These are phyloP conservation scores for Apodemus agrarius DNA, from an alignment of 2,797 vertebrate genomes.

Conservation along the genomic window DNA sequence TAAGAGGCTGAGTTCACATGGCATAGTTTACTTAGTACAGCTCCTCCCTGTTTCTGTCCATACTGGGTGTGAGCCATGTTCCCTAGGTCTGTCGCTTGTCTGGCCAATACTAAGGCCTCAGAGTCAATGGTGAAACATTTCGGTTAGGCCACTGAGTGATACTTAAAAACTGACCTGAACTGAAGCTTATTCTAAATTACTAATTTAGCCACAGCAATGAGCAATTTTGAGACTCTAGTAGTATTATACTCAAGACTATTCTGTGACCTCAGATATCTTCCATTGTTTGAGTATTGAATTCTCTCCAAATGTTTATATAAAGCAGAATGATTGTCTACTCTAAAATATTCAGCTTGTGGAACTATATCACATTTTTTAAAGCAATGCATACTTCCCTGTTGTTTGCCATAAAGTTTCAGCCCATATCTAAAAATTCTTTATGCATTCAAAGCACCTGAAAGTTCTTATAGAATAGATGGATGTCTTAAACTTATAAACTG, in stretches of 20 bases:
- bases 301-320: constrained; percentile 10
- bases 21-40: neutral
- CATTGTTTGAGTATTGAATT: neutral
- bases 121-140: neutral
- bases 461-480: neutral
- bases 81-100: neutral
- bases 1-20: constrained; percentile 6
- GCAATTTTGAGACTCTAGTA: neutral
- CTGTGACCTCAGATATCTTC: constrained; percentile 15
- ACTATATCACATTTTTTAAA: neutral
- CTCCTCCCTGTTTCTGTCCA: neutral
- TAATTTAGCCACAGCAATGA: neutral
- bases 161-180: constrained; percentile 36
- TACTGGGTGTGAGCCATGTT: neutral
- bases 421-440: neutral
- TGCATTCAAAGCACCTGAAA: neutral
- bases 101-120: neutral
- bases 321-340: neutral
- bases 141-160: neutral
- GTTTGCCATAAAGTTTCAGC: constrained; percentile 37
- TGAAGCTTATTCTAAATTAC: constrained; percentile 37
- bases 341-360: neutral
- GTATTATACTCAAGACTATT: neutral
- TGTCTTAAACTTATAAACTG: neutral
- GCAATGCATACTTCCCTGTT: neutral